phyloP scores from a whole-genome alignment of 2,113 vertebrate species.

The Bothrops jararaca region DNA sequence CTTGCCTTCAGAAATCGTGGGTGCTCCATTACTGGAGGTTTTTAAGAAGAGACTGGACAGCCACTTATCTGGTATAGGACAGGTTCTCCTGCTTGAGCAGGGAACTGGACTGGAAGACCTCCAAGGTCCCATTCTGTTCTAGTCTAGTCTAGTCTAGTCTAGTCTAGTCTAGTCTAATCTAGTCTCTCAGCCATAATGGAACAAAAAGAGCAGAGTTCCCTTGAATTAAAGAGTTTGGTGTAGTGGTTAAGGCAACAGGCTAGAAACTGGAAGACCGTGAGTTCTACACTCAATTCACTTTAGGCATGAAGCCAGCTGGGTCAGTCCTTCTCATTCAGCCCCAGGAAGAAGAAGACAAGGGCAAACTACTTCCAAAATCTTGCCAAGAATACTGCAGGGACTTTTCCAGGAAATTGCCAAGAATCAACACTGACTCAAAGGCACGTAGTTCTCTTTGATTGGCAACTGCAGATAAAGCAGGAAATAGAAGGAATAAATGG shows the following conservation, averaged over 20 bases:
- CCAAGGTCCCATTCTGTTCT: too few relatives aligned
- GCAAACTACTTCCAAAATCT: not conserved
- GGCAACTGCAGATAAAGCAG: not conserved
- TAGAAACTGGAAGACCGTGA: not conserved
- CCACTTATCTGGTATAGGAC: too few relatives aligned
- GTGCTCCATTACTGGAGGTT: too few relatives aligned
- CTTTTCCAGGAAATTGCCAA: not conserved
- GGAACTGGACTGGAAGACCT: too few relatives aligned
- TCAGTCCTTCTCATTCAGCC: not conserved
- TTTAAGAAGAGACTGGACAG: too few relatives aligned
- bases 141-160: too few relatives aligned
- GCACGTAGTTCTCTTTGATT: not conserved
- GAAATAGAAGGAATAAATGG: not conserved
- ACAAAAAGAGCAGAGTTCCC: not conserved
- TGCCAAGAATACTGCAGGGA: not conserved
- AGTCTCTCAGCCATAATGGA: not conserved
- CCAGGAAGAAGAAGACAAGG: not conserved
- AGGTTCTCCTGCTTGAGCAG: too few relatives aligned
- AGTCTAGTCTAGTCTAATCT: too few relatives aligned
- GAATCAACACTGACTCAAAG: not conserved
- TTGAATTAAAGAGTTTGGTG: not conserved
- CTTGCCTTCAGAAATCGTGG: too few relatives aligned
- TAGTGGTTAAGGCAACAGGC: not conserved
- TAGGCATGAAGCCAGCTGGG: not conserved
- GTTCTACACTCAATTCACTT: not conserved